phyloP scores from a whole-genome alignment of 2,797 vertebrate species.

The Labeo calbasu region DNA sequence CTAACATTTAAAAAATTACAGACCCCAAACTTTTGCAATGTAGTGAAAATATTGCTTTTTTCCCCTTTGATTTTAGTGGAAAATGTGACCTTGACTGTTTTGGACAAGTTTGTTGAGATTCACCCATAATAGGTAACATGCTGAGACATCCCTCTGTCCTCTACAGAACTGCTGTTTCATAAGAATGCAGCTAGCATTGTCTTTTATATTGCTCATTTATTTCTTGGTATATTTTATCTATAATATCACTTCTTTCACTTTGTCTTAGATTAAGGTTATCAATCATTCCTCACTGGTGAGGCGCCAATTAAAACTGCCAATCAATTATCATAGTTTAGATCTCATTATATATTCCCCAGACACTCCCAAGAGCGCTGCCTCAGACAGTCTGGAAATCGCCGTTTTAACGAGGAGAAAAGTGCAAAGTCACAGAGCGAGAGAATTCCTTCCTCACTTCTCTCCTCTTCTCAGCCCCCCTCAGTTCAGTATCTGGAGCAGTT shows the following conservation, averaged over 20 bases:
- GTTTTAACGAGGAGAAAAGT: constrained; percentile 72
- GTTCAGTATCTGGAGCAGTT: constrained; percentile 25
- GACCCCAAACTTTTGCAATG: too few species aligned
- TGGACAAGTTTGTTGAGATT: background rate
- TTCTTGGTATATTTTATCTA: background rate
- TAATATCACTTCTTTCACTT: background rate
- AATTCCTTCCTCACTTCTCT: background rate
- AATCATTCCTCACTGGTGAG: background rate
- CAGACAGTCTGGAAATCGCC: constrained; percentile 9
- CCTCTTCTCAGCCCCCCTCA: background rate
- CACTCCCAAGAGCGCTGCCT: constrained; percentile 48
- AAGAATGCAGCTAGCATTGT: background rate
- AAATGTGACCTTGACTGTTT: background rate
- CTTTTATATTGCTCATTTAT: background rate
- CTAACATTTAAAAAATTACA: too few species aligned
- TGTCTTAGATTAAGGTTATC: background rate
- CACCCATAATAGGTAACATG: background rate
- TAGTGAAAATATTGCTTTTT: too few species aligned
- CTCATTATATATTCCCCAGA: constrained; percentile 75
- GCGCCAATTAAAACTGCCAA: constrained; percentile 66
- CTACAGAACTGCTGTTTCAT: background rate
- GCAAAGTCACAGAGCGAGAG: constrained; percentile 69
- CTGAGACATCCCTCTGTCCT: background rate
- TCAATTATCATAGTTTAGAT: constrained; percentile 66
- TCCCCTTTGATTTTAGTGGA: background rate